These are phyloP conservation scores for Cossypha heuglini DNA, from an alignment of 2,797 vertebrate species.

Conservation along the genomic window DNA sequence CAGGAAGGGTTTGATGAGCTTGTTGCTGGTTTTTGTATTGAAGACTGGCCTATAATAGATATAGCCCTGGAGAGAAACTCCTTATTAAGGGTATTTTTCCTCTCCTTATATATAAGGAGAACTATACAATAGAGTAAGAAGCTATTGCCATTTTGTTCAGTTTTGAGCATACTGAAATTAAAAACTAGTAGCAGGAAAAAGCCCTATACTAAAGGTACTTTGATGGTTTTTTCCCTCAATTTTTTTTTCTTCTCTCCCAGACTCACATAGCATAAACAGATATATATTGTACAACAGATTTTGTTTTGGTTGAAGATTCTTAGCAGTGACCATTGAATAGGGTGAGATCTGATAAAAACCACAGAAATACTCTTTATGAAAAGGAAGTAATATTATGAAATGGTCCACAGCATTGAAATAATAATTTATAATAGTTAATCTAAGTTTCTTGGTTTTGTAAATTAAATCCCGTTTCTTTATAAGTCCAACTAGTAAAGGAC, in stretches of 20 bases:
- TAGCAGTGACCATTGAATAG: neutral
- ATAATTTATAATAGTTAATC: neutral
- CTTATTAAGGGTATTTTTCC: neutral
- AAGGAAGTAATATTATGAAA: neutral
- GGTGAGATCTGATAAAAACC: neutral
- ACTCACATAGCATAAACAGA: neutral
- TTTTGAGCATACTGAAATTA: neutral
- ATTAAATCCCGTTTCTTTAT: neutral
- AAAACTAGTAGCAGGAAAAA: neutral
- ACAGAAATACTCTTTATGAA: neutral
- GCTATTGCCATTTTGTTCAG: neutral
- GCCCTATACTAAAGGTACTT: neutral
- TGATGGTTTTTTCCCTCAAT: fast-evolving
- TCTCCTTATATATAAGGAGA: neutral
- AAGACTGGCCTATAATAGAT: neutral
- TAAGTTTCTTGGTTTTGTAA: neutral
- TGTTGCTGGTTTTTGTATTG: neutral
- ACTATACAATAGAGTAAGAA: neutral
- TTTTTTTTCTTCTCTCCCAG: neutral
- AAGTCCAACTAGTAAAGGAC: neutral
- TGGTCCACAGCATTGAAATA: neutral
- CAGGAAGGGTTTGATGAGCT: neutral
- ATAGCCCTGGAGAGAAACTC: neutral
- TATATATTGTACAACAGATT: neutral
- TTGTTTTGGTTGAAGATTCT: neutral